phyloP scores from a whole-genome alignment of 1,140 invertebrate genomes.

The Parasteatoda tepidariorum region DNA sequence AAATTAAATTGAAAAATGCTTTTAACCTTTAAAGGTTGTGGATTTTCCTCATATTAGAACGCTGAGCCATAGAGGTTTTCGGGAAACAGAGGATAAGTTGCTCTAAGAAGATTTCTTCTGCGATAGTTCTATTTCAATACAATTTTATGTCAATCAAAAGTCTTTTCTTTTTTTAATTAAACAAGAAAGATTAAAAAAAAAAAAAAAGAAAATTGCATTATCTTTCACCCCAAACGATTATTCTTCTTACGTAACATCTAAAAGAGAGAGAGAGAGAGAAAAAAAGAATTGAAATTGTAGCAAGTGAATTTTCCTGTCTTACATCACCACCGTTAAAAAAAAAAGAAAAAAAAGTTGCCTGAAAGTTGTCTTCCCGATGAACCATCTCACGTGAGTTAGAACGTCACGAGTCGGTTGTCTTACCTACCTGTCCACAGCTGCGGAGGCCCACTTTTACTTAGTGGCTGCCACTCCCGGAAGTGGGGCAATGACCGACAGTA shows the following conservation, averaged over 20 bases:
- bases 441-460: slow-evolving; percentile 50
- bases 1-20: too few species aligned
- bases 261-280: background rate
- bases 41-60: too few species aligned
- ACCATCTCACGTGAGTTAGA: background rate
- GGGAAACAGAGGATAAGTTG: too few species aligned
- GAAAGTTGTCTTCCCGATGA: slow-evolving; percentile 6
- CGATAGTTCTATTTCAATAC: too few species aligned
- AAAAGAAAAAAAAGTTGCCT: background rate
- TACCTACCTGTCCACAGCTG: slow-evolving; percentile 20
- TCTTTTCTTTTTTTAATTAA: too few species aligned
- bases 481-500: slow-evolving; percentile 48
- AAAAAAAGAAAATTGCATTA: too few species aligned
- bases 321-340: background rate
- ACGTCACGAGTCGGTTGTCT: background rate
- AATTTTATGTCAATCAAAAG: too few species aligned
- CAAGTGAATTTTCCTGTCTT: background rate
- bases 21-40: too few species aligned
- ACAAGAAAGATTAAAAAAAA: too few species aligned
- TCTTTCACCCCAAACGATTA: too few species aligned
- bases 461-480: slow-evolving; percentile 24
- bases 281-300: background rate
- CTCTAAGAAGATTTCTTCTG: too few species aligned
- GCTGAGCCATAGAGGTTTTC: too few species aligned
- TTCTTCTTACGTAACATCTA: background rate